Base-by-base conservation (phyloP, 2,888 invertebrate genomes). In the Zygaena filipendulae region DNA sequence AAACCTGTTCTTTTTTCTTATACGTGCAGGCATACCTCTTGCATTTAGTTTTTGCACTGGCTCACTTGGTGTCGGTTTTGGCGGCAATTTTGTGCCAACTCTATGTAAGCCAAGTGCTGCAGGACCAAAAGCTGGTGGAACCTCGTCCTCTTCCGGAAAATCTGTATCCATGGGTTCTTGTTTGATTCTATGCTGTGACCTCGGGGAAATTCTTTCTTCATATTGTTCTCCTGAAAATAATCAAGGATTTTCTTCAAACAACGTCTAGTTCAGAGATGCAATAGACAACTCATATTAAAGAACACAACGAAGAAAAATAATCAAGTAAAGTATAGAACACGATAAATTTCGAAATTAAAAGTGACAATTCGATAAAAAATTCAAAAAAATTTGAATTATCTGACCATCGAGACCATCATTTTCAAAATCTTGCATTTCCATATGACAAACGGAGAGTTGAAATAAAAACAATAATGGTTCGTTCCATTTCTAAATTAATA, bases 11-110 rank as follows among this genome's bases (percentile, higher is more conserved):
- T 92, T 91, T 64, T 95, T 95, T 14, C 95, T 83, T 42, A 94
- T 93, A 33, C 95, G 83, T 3, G 91, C 92, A 29, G 95, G 95
- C 92, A 92, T 93, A 23, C 93, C 93, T 49, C 93, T 83, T 2
- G 92, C 88, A 59, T 93, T 93, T 2, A 93, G 69, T 42, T 90
- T 87, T 61, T 91, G 89, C n/a, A 89, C 84, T 13, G 90, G 90
- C 55, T 87, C 88, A 47, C 85, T 82, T 8, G 88, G 87, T 47
- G 87, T 84, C 30, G 86, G 86, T 59, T 85, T 85, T 30, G 88
- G 87, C 34, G 89, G 89, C 41, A 86, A 83, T 38, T 84, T 84
- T 2, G 91, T 87, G 10, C 92, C 92, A 22, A 92, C 91, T 52
- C 92, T 83, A 51, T 91, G 91, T 16, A 92, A 68, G 4, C 92